Base-by-base conservation (phyloP, 2,888 invertebrate genomes). In the Calliopum simillimum region DNA sequence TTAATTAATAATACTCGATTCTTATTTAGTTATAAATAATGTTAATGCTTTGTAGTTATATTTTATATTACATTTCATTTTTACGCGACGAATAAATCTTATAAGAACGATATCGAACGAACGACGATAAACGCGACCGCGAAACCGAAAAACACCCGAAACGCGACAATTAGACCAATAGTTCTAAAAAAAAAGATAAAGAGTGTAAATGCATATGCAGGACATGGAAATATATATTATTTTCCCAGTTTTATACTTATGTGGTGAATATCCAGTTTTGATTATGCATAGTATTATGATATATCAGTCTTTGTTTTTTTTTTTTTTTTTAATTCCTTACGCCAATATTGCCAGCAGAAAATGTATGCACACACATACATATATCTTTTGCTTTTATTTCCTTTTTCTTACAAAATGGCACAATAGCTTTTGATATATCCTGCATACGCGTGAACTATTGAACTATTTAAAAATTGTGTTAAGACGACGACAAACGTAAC, bases 71-170 rank as follows among this genome's bases (percentile, higher is more conserved):
- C 53, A 72, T 74, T 71, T 70, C 5, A 46, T 62, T 62, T 46
- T 23, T 16, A 59, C 59, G 59, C 72, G 71, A 75, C 74, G 75
- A 77, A 67, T 70, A 73, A 74, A 73, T 70, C 44, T 63, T 62
- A 41, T 71, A 43, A 59, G 13, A 69, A 65, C 72, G 59, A 70
- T 70, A 80, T 78, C 78, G 81, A 81, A 80, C 82, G 82, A 82
- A 78, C 82, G 83, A 80, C 82, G 83, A 80, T 64, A 51, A 70
- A 81, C 82, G 82, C 82, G 83, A 79, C 79, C 82, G 79, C 82
- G 83, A 80, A 77, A 82, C 82, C 82, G 83, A 81, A 76, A 76
- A 58, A 70, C 79, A 79, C 81, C 82, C 82, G 83, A 82, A 76
- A 81, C 82, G 81, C 82, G 82, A 80, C 80, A 51, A 62, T 58